These are phyloP conservation scores for Dasyornis broadbenti DNA, from an alignment of 2,113 vertebrate species.

Conservation along the genomic window DNA sequence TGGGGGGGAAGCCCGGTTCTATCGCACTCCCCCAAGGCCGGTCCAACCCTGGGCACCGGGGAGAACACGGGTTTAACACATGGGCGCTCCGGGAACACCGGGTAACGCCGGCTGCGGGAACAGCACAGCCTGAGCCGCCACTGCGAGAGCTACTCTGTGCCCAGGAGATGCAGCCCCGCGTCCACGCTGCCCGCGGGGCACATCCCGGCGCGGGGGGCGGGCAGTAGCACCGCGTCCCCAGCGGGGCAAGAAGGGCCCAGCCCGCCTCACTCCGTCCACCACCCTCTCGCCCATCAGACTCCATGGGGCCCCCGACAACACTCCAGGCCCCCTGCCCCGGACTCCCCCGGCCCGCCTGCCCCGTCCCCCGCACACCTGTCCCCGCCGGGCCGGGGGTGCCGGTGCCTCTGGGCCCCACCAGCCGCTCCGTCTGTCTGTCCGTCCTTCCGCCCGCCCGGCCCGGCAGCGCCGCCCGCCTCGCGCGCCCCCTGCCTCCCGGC, in stretches of 20 bases:
- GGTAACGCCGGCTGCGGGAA: neutral
- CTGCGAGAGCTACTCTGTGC: neutral
- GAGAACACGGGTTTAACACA: fast-evolving
- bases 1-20: fast-evolving
- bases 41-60: fast-evolving
- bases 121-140: neutral
- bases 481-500: neutral
- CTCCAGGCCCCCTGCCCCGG: too few species aligned
- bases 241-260: neutral
- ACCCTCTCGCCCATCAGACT: neutral
- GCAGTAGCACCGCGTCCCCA: neutral
- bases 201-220: neutral
- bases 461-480: neutral
- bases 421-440: neutral
- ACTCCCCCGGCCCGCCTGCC: too few species aligned
- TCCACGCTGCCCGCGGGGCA: neutral
- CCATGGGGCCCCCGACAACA: too few species aligned
- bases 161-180: neutral
- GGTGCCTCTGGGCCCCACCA: neutral
- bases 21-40: fast-evolving
- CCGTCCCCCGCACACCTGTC: neutral
- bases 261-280: neutral
- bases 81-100: too few species aligned
- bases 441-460: neutral
- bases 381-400: neutral